Evolutionary conservation across 2,888 invertebrate genomes (phyloP).

Genomic region (Eustalomyia histrio): DNA sequence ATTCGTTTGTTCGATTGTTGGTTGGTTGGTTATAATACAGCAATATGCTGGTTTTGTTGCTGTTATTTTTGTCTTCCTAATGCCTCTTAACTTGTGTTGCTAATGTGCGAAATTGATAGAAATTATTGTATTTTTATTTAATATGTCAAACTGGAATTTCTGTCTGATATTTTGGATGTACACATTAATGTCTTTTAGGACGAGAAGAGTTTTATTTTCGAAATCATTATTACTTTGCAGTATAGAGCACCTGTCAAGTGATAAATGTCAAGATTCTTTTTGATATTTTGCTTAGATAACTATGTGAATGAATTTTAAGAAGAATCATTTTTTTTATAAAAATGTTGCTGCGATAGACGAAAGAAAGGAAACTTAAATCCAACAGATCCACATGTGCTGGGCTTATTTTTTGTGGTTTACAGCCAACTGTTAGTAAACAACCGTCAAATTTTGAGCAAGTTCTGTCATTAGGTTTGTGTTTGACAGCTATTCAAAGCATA

Average conservation of each 20-base stretch:
- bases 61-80: neutral
- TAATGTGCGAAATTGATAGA: slow-evolving; percentile 69
- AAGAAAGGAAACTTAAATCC: too few relatives aligned
- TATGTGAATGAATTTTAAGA: slow-evolving; percentile 21
- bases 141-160: slow-evolving; percentile 58
- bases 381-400: too few relatives aligned
- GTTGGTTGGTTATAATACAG: slow-evolving; percentile 27
- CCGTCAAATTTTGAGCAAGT: too few relatives aligned
- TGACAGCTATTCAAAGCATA: too few relatives aligned
- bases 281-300: slow-evolving; percentile 21
- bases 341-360: neutral
- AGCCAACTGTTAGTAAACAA: too few relatives aligned
- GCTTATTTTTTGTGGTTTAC: too few relatives aligned
- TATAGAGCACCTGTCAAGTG: slow-evolving; percentile 55
- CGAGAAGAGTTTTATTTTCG: neutral
- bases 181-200: neutral
- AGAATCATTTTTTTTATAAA: neutral
- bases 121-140: slow-evolving; percentile 62
- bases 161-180: neutral
- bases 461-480: too few relatives aligned
- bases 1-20: neutral
- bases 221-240: slow-evolving; percentile 14
- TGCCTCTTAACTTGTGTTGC: slow-evolving; percentile 41
- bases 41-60: slow-evolving; percentile 34
- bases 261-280: slow-evolving; percentile 45